Percentiles rank a stretch among this genome's conserved stretches.
phyloP scores from a whole-genome alignment of 92 coral and sea anemone genomes.

The Bergia puertoricense region DNA sequence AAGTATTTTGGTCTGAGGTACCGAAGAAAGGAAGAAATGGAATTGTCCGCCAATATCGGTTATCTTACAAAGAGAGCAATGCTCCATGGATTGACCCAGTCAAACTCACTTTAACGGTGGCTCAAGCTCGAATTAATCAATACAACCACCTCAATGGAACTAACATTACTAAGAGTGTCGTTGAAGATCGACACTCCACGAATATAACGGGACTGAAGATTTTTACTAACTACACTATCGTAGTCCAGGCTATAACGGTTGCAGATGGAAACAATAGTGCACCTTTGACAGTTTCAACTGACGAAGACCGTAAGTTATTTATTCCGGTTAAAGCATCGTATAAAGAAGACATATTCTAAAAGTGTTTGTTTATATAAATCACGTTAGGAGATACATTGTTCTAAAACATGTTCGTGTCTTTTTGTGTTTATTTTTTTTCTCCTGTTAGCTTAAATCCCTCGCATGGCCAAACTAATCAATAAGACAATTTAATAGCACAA shows the following conservation, averaged over 20 bases:
- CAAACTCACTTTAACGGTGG: constrained; percentile 28
- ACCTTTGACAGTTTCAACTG: constrained; percentile 24
- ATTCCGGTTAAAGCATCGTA: neutral
- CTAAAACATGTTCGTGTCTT: too few relatives aligned
- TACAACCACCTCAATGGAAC: neutral
- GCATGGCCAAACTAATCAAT: too few relatives aligned
- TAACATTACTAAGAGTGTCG: neutral
- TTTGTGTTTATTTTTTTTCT: too few relatives aligned
- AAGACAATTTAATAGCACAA: too few relatives aligned
- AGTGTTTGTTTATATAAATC: too few relatives aligned
- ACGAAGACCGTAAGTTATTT: constrained; percentile 30
- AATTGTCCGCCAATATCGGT: constrained; percentile 35
- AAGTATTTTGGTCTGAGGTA: constrained; percentile 48
- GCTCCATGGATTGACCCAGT: neutral
- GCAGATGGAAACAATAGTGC: neutral
- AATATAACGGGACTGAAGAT: constrained; percentile 31
- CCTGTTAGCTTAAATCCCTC: too few relatives aligned
- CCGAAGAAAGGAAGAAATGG: constrained; percentile 42
- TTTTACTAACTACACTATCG: constrained; percentile 33
- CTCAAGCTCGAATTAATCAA: neutral
- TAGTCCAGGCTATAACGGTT: constrained; percentile 22
- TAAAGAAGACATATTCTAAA: too few relatives aligned
- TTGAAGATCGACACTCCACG: neutral
- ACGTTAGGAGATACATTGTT: too few relatives aligned
- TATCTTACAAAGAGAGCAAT: constrained; percentile 29